Evolutionary conservation across 2,888 invertebrate genomes (phyloP).

Genomic region (Drosophila niveifrons): DNA sequence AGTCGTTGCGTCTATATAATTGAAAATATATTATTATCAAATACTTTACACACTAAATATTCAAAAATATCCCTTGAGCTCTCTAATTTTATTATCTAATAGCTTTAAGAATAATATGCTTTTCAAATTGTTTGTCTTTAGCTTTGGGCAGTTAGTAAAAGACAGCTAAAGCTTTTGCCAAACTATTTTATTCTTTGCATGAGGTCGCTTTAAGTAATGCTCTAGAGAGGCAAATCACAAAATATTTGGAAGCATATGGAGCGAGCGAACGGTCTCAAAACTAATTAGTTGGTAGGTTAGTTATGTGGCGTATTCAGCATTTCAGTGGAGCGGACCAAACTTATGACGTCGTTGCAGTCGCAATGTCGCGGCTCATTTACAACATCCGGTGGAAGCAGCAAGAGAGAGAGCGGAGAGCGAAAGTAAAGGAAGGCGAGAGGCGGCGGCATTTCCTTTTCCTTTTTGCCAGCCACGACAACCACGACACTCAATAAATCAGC

Average conservation of each 20-base stretch:
- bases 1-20: too few relatives aligned
- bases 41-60: too few relatives aligned
- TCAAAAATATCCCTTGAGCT: too few relatives aligned
- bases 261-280: background rate
- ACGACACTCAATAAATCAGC: constrained; percentile 78
- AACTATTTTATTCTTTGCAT: too few relatives aligned
- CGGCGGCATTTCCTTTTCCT: constrained; percentile 37
- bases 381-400: constrained; percentile 51
- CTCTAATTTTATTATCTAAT: too few relatives aligned
- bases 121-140: too few relatives aligned
- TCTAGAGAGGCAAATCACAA: too few relatives aligned
- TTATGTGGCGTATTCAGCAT: background rate
- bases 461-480: constrained; percentile 34
- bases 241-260: background rate
- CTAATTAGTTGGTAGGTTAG: constrained; percentile 2
- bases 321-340: background rate
- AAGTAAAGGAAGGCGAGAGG: background rate
- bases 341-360: constrained; percentile 51
- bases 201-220: too few relatives aligned
- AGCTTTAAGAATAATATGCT: too few relatives aligned
- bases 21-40: too few relatives aligned
- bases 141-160: too few relatives aligned
- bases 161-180: too few relatives aligned
- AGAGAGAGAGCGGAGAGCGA: background rate
- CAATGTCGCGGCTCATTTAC: constrained; percentile 73